These are phyloP conservation scores for Dendroctonus ponderosae DNA, from an alignment of 1,140 invertebrate genomes.

Conservation along the genomic window DNA sequence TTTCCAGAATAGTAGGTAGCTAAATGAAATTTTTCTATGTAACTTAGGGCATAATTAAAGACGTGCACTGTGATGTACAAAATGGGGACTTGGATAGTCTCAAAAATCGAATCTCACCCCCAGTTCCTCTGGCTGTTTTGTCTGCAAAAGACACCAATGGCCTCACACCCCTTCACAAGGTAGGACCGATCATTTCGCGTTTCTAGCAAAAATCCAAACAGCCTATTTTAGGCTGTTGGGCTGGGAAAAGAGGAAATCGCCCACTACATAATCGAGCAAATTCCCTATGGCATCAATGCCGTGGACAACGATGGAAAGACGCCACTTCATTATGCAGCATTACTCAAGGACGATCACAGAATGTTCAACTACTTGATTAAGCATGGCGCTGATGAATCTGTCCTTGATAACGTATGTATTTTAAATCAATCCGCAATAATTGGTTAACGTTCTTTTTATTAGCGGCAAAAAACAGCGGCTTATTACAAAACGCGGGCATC, in stretches of 20 bases:
- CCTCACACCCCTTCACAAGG: slow-evolving; percentile 79
- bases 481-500: slow-evolving; percentile 74
- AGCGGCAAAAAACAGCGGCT: slow-evolving; percentile 79
- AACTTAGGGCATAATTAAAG: slow-evolving; percentile 73
- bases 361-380: slow-evolving; percentile 73
- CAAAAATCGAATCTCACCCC: slow-evolving; percentile 64
- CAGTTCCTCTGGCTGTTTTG: slow-evolving; percentile 69
- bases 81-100: slow-evolving; percentile 74
- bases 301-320: slow-evolving; percentile 82
- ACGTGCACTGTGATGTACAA: slow-evolving; percentile 73
- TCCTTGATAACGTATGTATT: slow-evolving; percentile 75
- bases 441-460: slow-evolving; percentile 4
- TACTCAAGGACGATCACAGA: slow-evolving; percentile 66
- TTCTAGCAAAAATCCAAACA: not conserved
- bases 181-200: slow-evolving; percentile 45
- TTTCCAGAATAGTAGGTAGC: not conserved
- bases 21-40: not conserved
- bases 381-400: slow-evolving; percentile 73
- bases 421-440: not conserved
- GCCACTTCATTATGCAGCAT: slow-evolving; percentile 86
- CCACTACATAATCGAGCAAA: slow-evolving; percentile 69
- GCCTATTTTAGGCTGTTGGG: slow-evolving; percentile 68
- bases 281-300: slow-evolving; percentile 65
- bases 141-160: slow-evolving; percentile 79
- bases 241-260: slow-evolving; percentile 71